A percentile compares a stretch with the other conserved stretches of the same genome.
phyloP scores from a whole-genome alignment of 2,113 vertebrate genomes.

The Natator depressus region DNA sequence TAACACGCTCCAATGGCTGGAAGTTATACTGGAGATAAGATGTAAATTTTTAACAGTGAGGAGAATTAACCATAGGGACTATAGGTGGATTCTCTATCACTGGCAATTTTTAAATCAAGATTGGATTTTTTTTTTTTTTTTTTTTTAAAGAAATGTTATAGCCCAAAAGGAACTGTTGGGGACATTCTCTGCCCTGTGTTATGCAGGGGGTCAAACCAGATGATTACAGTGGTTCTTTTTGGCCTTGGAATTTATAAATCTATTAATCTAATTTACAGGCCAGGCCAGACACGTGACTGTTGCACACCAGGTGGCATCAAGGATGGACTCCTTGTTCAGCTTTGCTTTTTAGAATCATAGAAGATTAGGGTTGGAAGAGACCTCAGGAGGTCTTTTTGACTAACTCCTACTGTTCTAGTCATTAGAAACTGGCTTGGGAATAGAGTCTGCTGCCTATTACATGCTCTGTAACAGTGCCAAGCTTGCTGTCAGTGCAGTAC shows the following conservation, averaged over 20 bases:
- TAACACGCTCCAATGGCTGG: not conserved
- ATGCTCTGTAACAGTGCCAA: not conserved
- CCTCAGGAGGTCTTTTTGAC: not conserved
- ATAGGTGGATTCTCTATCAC: not conserved
- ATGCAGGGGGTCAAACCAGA: not conserved
- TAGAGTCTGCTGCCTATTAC: not conserved
- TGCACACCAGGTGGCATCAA: slow-evolving; percentile 54
- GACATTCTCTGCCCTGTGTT: not conserved
- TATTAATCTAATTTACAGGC: not conserved
- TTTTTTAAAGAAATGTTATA: not conserved
- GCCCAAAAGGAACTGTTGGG: not conserved
- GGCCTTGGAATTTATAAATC: not conserved
- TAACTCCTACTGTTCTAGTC: not conserved
- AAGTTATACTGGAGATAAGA: not conserved
- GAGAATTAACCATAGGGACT: not conserved
- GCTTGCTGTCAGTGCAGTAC: not conserved
- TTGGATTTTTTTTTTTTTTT: not conserved
- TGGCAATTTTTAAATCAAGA: not conserved
- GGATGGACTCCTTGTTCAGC: not conserved
- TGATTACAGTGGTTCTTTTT: too few relatives aligned
- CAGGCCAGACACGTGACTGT: not conserved
- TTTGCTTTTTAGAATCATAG: not conserved
- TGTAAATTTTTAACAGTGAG: not conserved
- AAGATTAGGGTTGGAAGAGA: too few relatives aligned
- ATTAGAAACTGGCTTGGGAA: not conserved